A percentile compares a stretch with the other conserved stretches of the same genome.
Evolutionary conservation across 2,113 vertebrate genomes (phyloP).

Genomic region (Chaetops frenatus): DNA sequence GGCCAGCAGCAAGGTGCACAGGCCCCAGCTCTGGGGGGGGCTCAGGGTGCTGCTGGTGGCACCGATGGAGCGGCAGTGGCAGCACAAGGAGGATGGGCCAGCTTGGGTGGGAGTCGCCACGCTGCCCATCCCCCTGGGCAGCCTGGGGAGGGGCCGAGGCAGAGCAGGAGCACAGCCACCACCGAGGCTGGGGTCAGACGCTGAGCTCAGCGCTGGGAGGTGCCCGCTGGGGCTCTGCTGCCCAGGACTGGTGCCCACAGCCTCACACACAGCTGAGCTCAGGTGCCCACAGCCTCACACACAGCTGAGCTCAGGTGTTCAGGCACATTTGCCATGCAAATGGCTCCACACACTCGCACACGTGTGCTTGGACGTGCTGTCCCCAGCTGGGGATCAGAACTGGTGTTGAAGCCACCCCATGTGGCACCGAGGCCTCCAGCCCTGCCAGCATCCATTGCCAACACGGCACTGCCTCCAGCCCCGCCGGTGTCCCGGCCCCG

Average conservation of each 20-base stretch:
- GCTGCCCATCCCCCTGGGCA: rapidly evolving
- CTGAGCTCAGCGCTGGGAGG: background rate
- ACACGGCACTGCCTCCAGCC: rapidly evolving
- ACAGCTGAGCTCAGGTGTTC: background rate
- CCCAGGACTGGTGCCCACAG: rapidly evolving
- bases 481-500: rapidly evolving
- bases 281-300: rapidly evolving
- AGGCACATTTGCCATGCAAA: rapidly evolving
- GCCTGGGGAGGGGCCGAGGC: background rate
- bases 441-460: rapidly evolving
- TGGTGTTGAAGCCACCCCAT: rapidly evolving
- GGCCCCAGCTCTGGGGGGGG: rapidly evolving
- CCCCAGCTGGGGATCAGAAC: background rate
- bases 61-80: background rate
- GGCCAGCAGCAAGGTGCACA: background rate
- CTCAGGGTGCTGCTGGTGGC: no score
- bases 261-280: background rate
- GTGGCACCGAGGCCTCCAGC: rapidly evolving
- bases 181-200: background rate
- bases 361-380: rapidly evolving
- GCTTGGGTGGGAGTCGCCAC: rapidly evolving
- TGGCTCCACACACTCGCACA: rapidly evolving
- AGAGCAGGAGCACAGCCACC: rapidly evolving
- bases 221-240: background rate
- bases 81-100: rapidly evolving